Evolutionary conservation across 1,140 invertebrate species (phyloP).

Genomic region (Orius insidiosus): DNA sequence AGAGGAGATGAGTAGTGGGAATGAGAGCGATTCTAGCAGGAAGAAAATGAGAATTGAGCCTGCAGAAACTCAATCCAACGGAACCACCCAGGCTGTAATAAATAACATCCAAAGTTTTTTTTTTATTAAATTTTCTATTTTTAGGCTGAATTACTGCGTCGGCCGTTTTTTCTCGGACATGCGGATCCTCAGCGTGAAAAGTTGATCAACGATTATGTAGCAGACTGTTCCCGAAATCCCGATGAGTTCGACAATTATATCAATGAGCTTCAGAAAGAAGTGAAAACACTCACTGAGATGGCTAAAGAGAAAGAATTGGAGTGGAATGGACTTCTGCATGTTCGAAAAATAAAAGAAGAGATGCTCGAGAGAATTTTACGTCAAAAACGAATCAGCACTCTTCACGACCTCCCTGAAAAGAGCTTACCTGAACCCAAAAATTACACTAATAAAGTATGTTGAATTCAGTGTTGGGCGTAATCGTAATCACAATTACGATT

Average conservation of each 20-base stretch:
- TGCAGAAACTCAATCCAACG: slow-evolving; percentile 9
- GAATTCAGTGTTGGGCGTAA: too few species aligned
- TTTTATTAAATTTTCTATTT: background rate
- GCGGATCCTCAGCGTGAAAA: slow-evolving; percentile 18
- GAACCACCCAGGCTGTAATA: background rate
- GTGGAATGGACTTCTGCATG: slow-evolving; percentile 59
- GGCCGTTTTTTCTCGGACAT: slow-evolving; percentile 13
- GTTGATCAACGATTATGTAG: slow-evolving; percentile 39
- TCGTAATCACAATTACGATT: too few species aligned
- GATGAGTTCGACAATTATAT: slow-evolving; percentile 38
- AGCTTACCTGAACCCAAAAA: slow-evolving; percentile 4
- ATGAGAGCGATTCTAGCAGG: slow-evolving; percentile 18
- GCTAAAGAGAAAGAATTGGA: slow-evolving; percentile 60
- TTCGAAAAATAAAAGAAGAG: slow-evolving; percentile 68
- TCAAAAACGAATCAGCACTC: slow-evolving; percentile 28
- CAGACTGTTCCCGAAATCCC: slow-evolving; percentile 32
- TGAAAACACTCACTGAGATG: slow-evolving; percentile 44
- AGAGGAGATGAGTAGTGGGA: slow-evolving; percentile 16
- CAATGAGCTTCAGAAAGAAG: slow-evolving; percentile 38
- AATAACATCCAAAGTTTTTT: background rate
- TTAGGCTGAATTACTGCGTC: slow-evolving; percentile 10
- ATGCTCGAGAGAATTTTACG: slow-evolving; percentile 47
- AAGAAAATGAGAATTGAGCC: slow-evolving; percentile 15
- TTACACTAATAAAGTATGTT: slow-evolving; percentile 3
- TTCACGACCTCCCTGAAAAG: background rate